Base-by-base conservation (phyloP, 1,140 invertebrate genomes). In the Vanessa atalanta region DNA sequence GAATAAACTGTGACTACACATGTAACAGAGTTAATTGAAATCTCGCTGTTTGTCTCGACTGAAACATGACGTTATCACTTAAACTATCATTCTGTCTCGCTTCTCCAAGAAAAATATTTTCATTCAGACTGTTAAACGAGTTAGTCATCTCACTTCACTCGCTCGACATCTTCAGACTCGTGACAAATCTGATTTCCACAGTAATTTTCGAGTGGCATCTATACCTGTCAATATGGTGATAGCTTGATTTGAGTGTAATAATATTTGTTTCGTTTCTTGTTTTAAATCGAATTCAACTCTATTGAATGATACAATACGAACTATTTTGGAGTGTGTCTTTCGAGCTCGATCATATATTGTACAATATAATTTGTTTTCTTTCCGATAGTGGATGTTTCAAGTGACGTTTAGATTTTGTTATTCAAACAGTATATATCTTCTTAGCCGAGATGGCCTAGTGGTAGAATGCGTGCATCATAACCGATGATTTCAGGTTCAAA, bases 151-250 rank as follows among this genome's bases (percentile, higher is more conserved):
- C 63, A 65, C 1, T 53, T 51, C 48, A 66, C 16, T 37, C 15
- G 47, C 20, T 31, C 64, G 23, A 47, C n/a, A 11, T 23, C 23
- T 37, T 26, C 65, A 50, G 47, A 63, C 37, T 51, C 57, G 65
- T 48, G 65, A 69, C 65, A 68, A 73, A 73, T 69, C 47, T 14
- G 43, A 73, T 73, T 73, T 73, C 26, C 65, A 12, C 31, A 4
- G 15, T 47, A 68, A 73, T 66, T 64, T 66, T 61, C n/a, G 13
- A 69, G 48, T 73, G 55, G 55, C 63, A 64, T 63, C 65, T n/a
- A 57, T 20, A 16, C 23, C 72, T 53, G 57, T 63, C 65, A 23
- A 64, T 69, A 57, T 16, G 65, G 55, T 20, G 53, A 69, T 69
- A 69, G 53, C 47, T 69, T 48, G 16, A 53, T 69, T 69, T 61